Evolutionary conservation across 2,888 invertebrate genomes (phyloP), one percentile per base, ranked within the genome.

Genomic region (Amiota minor): DNA sequence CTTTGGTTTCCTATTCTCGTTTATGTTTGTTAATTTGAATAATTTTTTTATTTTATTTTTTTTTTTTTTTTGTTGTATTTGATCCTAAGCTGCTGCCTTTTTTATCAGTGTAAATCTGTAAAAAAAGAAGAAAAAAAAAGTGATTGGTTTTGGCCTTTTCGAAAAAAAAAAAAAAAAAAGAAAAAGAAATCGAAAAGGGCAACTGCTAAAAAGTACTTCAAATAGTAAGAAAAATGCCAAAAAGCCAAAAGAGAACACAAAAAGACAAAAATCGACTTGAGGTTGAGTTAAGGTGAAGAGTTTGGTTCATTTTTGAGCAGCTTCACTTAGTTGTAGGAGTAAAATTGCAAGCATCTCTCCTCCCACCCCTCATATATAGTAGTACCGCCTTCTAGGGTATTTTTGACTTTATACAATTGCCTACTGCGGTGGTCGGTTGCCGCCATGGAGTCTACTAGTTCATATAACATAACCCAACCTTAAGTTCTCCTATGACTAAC

Each of bases 61-160:
- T 35, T 65, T 65, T 16, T 64, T 64, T 16, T 12, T 23, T 18
- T 59, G 20, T 59, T 59, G 53, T 59, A 20, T 59, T 12, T 20
- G 23, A 53, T 20, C 47, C 35, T 12, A 12, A 35, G 18, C 23
- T 65, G 16, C 49, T n/a, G n/a, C 10, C 11, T 10, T 68, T 68
- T 68, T 50, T 68, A 68, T 68, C 50, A 68, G 67, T 68, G 67
- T 68, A 68, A 68, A 68, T 68, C 67, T 68, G 12, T 68, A 35
- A n/a, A 64, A 45, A 45, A 45, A 46, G 46, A 23, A 35, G 9
- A 64, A 45, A 45, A 45, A 46, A 65, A 23, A 62, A 35, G 12
- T 45, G 45, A 62, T 35, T 9, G 20, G 61, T 61, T 61, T 61
- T 61, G 12, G 20, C 23, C 9, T 62, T 62, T 53, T 53, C 59